Base-by-base conservation (phyloP, 2,888 invertebrate genomes). In the Crocallis elinguaria region DNA sequence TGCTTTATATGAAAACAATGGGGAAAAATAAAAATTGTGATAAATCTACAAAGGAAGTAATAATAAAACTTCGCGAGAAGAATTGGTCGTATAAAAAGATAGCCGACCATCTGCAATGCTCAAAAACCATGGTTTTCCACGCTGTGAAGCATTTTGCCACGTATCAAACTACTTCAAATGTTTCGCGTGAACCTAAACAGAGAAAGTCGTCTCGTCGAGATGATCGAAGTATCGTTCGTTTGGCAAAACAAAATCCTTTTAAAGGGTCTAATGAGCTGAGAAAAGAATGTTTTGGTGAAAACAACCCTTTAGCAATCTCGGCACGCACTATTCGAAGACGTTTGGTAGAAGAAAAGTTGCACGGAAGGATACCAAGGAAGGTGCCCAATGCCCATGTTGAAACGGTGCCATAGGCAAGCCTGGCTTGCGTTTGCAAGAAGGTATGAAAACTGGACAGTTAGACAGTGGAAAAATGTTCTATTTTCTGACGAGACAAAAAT, bases 321-420 rank as follows among this genome's bases (percentile, higher is more conserved):
- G 54, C 54, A 44, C 54, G 43, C 38, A 43, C 43, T 49, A 43
- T 54, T 43, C 49, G 49, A 54, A 49, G 35, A 14, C 38, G 49
- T 38, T 48, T 44, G 43, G 53, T 42, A 53, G 21, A 53, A 37
- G 46, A 39, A 36, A 41, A 53, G 21, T 48, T 48, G 42, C 30
- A 46, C 21, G 46, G 48, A 36, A 37, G 48, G 37, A 54, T 48
- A 38, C 38, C 46, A 43, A 46, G 53, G 11, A 42, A 48, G 42
- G 36, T 41, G 19, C 52, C 44, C 23, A 51, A n/a, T n/a, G 39
- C 41, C 33, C 33, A n/a, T n/a, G n/a, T n/a, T n/a, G n/a, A n/a
- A n/a, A n/a, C 5, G 19, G 3, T 19, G 19, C 5, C 19, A 38
- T 17, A 42, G 49, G 35, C 49, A 42, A 42, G 44, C 33, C 23